Evolutionary conservation across 2,888 invertebrate species (phyloP), one percentile per base, ranked within the genome.

Genomic region (Cephus rjabovi): DNA sequence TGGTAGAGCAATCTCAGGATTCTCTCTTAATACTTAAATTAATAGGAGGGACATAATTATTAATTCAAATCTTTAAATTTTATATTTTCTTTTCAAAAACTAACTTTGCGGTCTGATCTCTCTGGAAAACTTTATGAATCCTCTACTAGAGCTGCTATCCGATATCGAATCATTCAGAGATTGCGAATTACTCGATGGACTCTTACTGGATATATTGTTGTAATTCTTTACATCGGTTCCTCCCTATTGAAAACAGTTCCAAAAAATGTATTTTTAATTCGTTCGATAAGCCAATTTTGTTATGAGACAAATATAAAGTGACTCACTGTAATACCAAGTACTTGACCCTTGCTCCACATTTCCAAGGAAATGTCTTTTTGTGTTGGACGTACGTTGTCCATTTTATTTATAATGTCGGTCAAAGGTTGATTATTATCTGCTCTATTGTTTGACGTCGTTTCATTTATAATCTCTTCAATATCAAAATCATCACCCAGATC

Each of bases 111-210:
- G 79, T 83, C 91, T 87, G 40, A 85, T 85, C 77, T 89, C 85
- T 68, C 86, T 83, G n/a, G 91, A 90, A 84, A 90, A 92, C 81
- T 90, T 89, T 15, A 87, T 84, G 82, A 92, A 92, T 35, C 87
- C 87, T 37, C 81, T 83, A 23, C 78, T 74, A 34, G 77, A 35
- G 31, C 77, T 73, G 15, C 77, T 81, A 30, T 74, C 73, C 12
- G 69, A 77, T 69, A 76, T 81, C 76, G 71, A 79, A 81, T 76
- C 37, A 15, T 79, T 79, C 81, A 68, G 79, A 9, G 71, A 71
- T 71, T 56, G 12, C 34, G n/a, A 71, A 11, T 35, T 76, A 71
- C 9, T 69, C 74, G 9, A n/a, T 73, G 69, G 12, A 74, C 71
- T 71, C 31, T 77, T 76, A 40, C 76, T 76, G 71, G 6, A 31